A percentile compares a stretch with the other conserved stretches of the same genome.
Conservation (phyloP, 2,113 vertebrate genomes). For the Nesoenas mayeri region DNA sequence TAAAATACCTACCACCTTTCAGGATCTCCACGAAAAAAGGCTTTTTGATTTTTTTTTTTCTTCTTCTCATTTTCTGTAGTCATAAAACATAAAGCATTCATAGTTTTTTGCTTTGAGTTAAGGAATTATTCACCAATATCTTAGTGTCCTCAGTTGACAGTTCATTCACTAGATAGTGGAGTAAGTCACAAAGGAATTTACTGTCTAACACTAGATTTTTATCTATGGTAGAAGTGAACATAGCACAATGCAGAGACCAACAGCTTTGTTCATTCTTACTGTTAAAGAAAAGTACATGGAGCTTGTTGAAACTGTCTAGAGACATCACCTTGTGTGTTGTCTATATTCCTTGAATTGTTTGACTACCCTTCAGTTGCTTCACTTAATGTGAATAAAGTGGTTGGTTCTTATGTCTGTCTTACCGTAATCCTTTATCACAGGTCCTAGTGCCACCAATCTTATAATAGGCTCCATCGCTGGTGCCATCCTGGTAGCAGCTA, state of each 20-base stretch:
- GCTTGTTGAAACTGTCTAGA: background rate
- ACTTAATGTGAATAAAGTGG: slow-evolving; percentile 62
- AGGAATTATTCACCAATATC: background rate
- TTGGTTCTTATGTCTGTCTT: slow-evolving; percentile 90
- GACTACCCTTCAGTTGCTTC: slow-evolving; percentile 71
- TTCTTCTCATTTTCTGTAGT: background rate
- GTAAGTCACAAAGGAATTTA: background rate
- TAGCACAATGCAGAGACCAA: slow-evolving; percentile 10
- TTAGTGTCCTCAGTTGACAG: background rate
- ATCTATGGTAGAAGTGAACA: background rate
- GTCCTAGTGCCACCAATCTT: slow-evolving; percentile 99
- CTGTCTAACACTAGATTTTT: background rate
- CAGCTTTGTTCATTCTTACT: background rate
- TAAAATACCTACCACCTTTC: background rate
- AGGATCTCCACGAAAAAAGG: background rate
- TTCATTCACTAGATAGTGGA: background rate
- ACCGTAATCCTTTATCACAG: slow-evolving; percentile 94
- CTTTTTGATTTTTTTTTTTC: background rate
- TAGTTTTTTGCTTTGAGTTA: background rate
- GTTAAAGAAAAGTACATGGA: background rate
- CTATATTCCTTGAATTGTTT: slow-evolving; percentile 30
- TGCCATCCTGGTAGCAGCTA: slow-evolving; percentile 99
- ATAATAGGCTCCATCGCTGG: slow-evolving; percentile 99
- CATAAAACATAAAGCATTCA: background rate
- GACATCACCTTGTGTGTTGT: slow-evolving; percentile 35